Base-by-base conservation (phyloP, 1,140 invertebrate species). In the Cotesia typhae region DNA sequence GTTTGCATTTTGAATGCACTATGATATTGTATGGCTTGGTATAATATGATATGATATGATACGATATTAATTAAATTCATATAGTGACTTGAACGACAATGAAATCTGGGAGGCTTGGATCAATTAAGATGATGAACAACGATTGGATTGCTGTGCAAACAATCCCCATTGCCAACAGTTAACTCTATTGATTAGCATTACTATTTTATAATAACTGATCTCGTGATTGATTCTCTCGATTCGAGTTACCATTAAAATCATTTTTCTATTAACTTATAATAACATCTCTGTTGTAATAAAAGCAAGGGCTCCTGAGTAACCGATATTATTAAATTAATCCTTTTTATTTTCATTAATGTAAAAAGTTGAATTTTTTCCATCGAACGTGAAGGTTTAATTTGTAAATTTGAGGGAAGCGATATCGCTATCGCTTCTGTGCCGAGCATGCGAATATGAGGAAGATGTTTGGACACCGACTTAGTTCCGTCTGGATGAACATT, bases 121-220 rank as follows among this genome's bases (percentile, higher is more conserved):
- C 82, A 84, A 87, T 87, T 82, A 85, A 78, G 81, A 78, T 85
- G 84, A 87, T 86, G 85, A 85, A 81, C 79, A 74, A 76, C 74
- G 82, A 80, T 71, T 79, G 74, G 77, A 77, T 82, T 80, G 71
- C 76, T 78, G 75, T 71, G 79, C 82, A 87, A 87, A 87, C 82
- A 84, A 71, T 84, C 76, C 75, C 74, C 52, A 20, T 37, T 77
- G 74, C 79, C 83, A 84, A 82, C 83, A 78, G 81, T 78, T 82
- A 82, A 81, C 51, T n/a, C 80, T 80, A 81, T 83, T 83, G 83
- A 87, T 86, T 85, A 84, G 83, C 83, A 87, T 87, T 87, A 84
- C 82, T 85, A 85, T 86, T 79, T 84, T 77, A 80, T 84, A 84
- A 85, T 82, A 82, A 81, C 79, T 70, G 77, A 75, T 77, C 72